Conservation (phyloP, 1,140 invertebrate species). For the Geopemphigus sp. region DNA sequence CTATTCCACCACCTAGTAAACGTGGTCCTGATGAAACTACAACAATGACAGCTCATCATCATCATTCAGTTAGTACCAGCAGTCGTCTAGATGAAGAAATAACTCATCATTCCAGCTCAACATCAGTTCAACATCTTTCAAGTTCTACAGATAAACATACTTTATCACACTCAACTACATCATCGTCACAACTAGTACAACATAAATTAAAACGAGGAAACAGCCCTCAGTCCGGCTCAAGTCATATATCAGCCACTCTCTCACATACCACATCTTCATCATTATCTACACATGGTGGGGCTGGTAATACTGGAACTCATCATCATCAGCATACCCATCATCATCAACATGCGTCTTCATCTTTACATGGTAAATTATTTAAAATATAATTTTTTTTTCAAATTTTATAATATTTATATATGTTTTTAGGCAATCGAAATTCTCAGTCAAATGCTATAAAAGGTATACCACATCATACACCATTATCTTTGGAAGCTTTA, state of each 20-base stretch:
- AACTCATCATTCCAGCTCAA: conserved; percentile 62
- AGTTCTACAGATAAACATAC: conserved; percentile 59
- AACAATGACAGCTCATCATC: conserved; percentile 68
- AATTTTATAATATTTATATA: not conserved
- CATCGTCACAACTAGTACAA: conserved; percentile 61
- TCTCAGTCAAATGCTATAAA: conserved; percentile 56
- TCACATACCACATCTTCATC: conserved; percentile 54
- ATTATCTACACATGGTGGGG: conserved; percentile 56
- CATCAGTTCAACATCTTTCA: conserved; percentile 60
- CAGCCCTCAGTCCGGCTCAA: conserved; percentile 56
- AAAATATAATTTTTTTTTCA: not conserved
- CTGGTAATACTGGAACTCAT: conserved; percentile 56
- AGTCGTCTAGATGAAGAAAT: conserved; percentile 58
- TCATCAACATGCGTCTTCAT: conserved; percentile 52
- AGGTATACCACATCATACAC: conserved; percentile 61
- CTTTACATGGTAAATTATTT: conserved; percentile 40
- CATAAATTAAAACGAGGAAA: conserved; percentile 61
- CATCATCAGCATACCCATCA: conserved; percentile 56
- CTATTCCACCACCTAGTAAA: conserved; percentile 66
- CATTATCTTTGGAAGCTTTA: conserved; percentile 59
- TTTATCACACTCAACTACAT: conserved; percentile 66
- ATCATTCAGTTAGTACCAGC: conserved; percentile 53
- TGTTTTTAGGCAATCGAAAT: conserved; percentile 35
- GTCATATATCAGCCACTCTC: conserved; percentile 54
- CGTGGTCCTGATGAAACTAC: conserved; percentile 63